Evolutionary conservation across 1,140 invertebrate species (phyloP).

Genomic region (Adelges cooleyi): DNA sequence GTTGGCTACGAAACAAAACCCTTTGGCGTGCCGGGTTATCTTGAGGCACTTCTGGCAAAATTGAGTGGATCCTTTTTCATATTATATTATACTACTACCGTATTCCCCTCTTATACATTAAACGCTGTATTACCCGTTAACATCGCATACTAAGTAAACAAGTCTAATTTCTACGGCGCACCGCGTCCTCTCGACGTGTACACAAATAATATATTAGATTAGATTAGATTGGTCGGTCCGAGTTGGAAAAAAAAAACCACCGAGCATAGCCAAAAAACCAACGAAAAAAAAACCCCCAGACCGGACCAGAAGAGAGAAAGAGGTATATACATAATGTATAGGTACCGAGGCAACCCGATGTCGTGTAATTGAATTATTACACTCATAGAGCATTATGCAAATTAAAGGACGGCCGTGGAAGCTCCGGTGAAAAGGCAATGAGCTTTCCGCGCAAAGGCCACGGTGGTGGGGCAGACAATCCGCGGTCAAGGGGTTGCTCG

Average conservation of each 20-base stretch:
- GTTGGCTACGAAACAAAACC: slow-evolving; percentile 26
- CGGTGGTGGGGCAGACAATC: not conserved
- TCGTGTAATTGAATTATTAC: slow-evolving; percentile 26
- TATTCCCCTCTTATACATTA: no score
- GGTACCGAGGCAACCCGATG: not conserved
- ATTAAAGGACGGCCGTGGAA: not conserved
- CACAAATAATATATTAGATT: no score
- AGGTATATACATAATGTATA: no score
- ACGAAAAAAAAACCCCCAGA: not conserved
- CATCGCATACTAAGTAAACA: no score
- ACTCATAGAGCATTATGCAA: slow-evolving; percentile 21
- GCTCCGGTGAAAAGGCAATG: not conserved
- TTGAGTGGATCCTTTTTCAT: slow-evolving; percentile 28
- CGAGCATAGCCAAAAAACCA: no score
- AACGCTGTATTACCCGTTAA: no score
- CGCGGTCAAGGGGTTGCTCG: not conserved
- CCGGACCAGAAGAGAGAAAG: not conserved
- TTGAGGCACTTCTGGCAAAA: slow-evolving; percentile 29
- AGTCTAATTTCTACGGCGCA: no score
- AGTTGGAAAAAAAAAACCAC: no score
- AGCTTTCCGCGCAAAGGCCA: not conserved
- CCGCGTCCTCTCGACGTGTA: no score
- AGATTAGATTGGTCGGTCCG: no score
- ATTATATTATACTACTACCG: no score
- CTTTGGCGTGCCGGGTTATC: slow-evolving; percentile 10